Evolutionary conservation across 2,888 invertebrate genomes (phyloP).

Genomic region (Amblyjoppa fuscipennis): DNA sequence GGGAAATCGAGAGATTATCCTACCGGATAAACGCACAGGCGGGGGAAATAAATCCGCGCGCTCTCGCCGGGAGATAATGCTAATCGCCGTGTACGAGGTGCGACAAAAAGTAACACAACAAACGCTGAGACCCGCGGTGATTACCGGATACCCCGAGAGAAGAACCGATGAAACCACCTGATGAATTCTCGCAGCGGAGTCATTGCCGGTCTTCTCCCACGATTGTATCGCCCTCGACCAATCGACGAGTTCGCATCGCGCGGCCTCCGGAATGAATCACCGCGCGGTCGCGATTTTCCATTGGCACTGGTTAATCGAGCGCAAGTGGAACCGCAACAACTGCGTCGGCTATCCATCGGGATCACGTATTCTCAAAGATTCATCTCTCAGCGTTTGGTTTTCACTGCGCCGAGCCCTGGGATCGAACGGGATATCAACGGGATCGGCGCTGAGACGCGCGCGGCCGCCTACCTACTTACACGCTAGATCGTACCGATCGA

Average conservation of each 20-base stretch:
- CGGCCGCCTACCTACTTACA: conserved; percentile 21
- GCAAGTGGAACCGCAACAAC: conserved; percentile 6
- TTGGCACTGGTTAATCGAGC: conserved; percentile 28
- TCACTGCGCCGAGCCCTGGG: conserved; percentile 32
- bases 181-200: neutral
- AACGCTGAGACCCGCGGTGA: neutral
- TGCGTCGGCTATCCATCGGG: conserved; percentile 18
- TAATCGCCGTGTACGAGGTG: neutral
- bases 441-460: conserved; percentile 4
- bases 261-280: neutral
- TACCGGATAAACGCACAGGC: neutral
- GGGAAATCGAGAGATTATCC: conserved; percentile 13
- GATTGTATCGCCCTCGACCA: neutral
- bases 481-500: conserved; percentile 38
- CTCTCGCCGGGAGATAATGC: neutral
- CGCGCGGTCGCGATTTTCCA: conserved; percentile 1
- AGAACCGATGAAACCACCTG: neutral
- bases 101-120: neutral
- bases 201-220: conserved; percentile 23
- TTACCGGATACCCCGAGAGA: neutral
- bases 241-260: conserved; percentile 1
- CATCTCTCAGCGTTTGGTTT: conserved; percentile 22
- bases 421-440: conserved; percentile 28
- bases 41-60: neutral
- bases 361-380: conserved; percentile 28